Conservation (phyloP, 2,113 vertebrate genomes). For the Gobius niger region DNA sequence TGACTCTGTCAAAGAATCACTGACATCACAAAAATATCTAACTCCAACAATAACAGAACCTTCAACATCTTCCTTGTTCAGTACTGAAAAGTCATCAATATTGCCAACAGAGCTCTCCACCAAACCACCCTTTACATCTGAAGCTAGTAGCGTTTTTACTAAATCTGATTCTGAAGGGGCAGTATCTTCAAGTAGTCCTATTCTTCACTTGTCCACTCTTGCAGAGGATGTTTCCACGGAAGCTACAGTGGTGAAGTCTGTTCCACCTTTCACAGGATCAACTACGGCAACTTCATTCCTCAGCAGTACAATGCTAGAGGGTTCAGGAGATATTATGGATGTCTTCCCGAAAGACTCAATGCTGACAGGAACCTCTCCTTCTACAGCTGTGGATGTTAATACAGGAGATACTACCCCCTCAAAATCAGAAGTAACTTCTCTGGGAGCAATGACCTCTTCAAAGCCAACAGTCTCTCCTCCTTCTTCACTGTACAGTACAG, state of each 20-base stretch:
- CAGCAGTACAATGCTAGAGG: neutral
- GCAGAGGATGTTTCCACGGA: neutral
- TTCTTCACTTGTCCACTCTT: no score
- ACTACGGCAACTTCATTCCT: neutral
- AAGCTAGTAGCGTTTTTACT: no score
- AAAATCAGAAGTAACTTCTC: neutral
- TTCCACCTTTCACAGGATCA: neutral
- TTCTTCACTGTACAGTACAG: neutral
- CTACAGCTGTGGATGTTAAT: neutral
- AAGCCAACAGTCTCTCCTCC: neutral
- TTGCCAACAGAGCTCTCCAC: neutral
- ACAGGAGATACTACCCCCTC: neutral
- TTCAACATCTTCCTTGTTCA: neutral
- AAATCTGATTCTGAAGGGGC: no score
- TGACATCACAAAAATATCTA: no score
- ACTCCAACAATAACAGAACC: neutral
- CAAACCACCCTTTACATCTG: no score
- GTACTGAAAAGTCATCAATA: slow-evolving; percentile 21
- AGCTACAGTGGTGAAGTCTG: neutral
- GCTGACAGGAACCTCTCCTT: neutral
- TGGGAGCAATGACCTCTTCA: neutral
- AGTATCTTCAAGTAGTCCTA: no score
- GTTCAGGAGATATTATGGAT: neutral
- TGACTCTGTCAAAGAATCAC: no score
- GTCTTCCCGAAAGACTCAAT: neutral